Conservation (phyloP, 2,797 vertebrate genomes). For the Enteromius fasciolatus region DNA sequence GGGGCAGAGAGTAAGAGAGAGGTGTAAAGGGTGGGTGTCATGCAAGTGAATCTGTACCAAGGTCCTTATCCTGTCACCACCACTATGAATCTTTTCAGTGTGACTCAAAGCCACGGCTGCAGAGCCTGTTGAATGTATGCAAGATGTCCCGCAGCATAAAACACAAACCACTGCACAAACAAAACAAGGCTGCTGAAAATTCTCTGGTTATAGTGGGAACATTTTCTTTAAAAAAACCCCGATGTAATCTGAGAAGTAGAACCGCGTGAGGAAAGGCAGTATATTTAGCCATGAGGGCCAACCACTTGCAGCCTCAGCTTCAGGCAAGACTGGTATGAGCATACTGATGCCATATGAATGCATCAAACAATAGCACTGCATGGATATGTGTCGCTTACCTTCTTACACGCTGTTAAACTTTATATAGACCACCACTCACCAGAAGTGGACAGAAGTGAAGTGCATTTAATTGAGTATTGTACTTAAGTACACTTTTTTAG, state of each 20-base stretch:
- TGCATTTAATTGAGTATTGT: too few species aligned
- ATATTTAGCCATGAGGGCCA: slow-evolving; percentile 72
- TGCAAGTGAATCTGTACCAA: neutral
- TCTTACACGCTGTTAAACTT: neutral
- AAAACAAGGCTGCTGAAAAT: slow-evolving; percentile 58
- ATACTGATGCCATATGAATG: slow-evolving; percentile 45
- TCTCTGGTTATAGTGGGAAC: neutral
- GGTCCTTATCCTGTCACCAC: slow-evolving; percentile 51
- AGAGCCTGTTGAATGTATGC: neutral
- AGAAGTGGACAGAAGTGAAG: too few species aligned
- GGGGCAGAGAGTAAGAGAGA: slow-evolving; percentile 23
- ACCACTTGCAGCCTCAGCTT: slow-evolving; percentile 61
- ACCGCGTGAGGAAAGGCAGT: slow-evolving; percentile 41
- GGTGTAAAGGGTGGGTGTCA: slow-evolving; percentile 14
- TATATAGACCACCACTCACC: neutral
- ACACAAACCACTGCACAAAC: slow-evolving; percentile 5
- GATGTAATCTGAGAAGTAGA: slow-evolving; percentile 65
- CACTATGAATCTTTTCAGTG: slow-evolving; percentile 50
- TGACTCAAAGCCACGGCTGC: slow-evolving; percentile 14
- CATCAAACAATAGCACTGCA: neutral
- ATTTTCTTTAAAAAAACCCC: slow-evolving; percentile 69
- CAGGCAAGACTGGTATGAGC: slow-evolving; percentile 56
- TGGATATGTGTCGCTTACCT: slow-evolving; percentile 8
- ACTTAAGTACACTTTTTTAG: too few species aligned
- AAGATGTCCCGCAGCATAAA: neutral